Base-by-base conservation (phyloP, 2,888 invertebrate species). In the Clepsis dumicolana region DNA sequence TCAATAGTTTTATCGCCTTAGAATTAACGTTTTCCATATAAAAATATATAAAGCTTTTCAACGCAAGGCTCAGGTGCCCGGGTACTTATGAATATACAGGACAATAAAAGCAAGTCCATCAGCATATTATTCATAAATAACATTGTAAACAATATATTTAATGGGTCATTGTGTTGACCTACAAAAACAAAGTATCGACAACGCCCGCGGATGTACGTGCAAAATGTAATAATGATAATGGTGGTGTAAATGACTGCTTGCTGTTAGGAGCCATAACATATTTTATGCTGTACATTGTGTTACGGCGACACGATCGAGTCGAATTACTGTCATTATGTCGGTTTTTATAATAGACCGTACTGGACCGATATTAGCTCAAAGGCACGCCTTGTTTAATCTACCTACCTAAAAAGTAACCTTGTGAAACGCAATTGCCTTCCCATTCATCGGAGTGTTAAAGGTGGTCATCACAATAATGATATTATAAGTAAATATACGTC, bases 201-300 rank as follows among this genome's bases (percentile, higher is more conserved):
- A 21, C 21, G 21, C 21, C 21, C 21, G 48, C 21, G 8, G 48
- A 21, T 48, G 10, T 48, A 48, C 21, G 48, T 21, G 12, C 44
- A 21, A 48, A 21, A 21, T n/a, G n/a, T n/a, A n/a, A 48, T 48
- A 48, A 48, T 12, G 48, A 48, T 48, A 48, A 48, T 48, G 48
- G 21, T 4, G 12, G n/a, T 21, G 21, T 48, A 48, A 48, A 48
- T 48, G 48, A 48, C 48, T 18, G 21, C 48, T 48, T 18, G 21
- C 48, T 48, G 21, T 48, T 48, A 18, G 12, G 21, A 10, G 48
- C 4, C 48, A 21, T 21, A 48, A 48, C 21, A 21, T 2, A 21
- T 48, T 48, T 44, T 16, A 44, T 14, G 16, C 41, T 12, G 48
- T 48, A 10, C 48, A 18, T 48, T 48, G 18, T 44, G 18, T 18